Percentiles rank a stretch among this genome's conserved stretches.
Evolutionary conservation across 2,797 vertebrate genomes (phyloP).

Genomic region (Corythornis leucogaster): DNA sequence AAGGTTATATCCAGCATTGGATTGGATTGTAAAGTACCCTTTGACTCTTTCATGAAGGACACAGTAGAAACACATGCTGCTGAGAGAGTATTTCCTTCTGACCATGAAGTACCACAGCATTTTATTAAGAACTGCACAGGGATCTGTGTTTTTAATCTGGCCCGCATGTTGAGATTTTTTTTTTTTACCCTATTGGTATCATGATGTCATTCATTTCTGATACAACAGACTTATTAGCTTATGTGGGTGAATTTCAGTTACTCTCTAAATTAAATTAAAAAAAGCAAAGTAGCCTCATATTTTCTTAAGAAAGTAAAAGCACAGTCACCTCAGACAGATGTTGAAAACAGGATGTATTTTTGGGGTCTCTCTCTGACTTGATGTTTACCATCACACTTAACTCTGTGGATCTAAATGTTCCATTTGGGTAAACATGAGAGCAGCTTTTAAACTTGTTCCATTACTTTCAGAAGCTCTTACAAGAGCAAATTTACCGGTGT

Average conservation of each 20-base stretch:
- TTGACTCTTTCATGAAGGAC: slow-evolving; percentile 68
- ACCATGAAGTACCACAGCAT: slow-evolving; percentile 26
- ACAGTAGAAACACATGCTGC: slow-evolving; percentile 38
- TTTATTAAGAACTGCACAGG: slow-evolving; percentile 19
- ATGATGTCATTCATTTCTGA: neutral
- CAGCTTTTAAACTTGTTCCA: neutral
- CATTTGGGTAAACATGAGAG: neutral
- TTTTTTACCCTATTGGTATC: neutral
- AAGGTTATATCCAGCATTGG: slow-evolving; percentile 63
- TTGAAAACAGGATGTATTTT: neutral
- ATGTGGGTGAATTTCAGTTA: neutral
- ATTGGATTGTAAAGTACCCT: slow-evolving; percentile 62
- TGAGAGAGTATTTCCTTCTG: neutral
- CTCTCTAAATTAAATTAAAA: neutral
- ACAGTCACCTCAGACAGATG: neutral
- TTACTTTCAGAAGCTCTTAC: neutral
- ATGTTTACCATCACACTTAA: neutral
- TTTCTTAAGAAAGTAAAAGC: neutral
- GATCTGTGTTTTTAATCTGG: slow-evolving; percentile 23
- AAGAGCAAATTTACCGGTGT: neutral
- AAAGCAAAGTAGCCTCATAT: neutral
- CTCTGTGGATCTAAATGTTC: neutral
- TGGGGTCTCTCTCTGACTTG: neutral
- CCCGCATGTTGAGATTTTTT: neutral
- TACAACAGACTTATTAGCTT: neutral